Conservation (phyloP, 2,888 invertebrate genomes). For the Mimas tiliae region DNA sequence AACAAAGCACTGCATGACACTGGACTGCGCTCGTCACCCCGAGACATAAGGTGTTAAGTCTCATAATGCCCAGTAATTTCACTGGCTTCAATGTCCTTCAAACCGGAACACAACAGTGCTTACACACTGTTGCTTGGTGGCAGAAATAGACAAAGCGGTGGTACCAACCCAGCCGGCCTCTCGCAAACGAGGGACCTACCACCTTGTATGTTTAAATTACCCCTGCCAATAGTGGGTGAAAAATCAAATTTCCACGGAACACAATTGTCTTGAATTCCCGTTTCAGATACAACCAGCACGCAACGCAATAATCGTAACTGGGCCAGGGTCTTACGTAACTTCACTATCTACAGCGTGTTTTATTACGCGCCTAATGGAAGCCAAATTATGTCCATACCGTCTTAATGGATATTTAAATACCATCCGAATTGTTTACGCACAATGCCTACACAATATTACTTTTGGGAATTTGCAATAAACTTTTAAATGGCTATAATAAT, state of each 20-base stretch:
- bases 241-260: constrained; percentile 48
- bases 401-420: constrained; percentile 13
- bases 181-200: too few species aligned
- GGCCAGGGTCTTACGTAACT: constrained; percentile 55
- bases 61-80: too few species aligned
- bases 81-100: too few species aligned
- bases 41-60: too few species aligned
- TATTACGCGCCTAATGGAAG: constrained; percentile 4
- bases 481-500: neutral
- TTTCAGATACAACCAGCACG: constrained; percentile 48
- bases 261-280: constrained; percentile 50
- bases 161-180: too few species aligned
- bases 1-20: too few species aligned
- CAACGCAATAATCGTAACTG: constrained; percentile 49
- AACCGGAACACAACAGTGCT: too few species aligned
- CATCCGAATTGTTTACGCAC: constrained; percentile 4
- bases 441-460: neutral
- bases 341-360: constrained; percentile 41
- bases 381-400: constrained; percentile 2
- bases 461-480: neutral
- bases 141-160: too few species aligned
- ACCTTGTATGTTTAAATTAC: too few species aligned
- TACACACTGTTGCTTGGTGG: too few species aligned
- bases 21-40: too few species aligned
- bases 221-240: constrained; percentile 35